phyloP scores from a whole-genome alignment of 2,113 vertebrate species.

The Aegotheles bennettii region DNA sequence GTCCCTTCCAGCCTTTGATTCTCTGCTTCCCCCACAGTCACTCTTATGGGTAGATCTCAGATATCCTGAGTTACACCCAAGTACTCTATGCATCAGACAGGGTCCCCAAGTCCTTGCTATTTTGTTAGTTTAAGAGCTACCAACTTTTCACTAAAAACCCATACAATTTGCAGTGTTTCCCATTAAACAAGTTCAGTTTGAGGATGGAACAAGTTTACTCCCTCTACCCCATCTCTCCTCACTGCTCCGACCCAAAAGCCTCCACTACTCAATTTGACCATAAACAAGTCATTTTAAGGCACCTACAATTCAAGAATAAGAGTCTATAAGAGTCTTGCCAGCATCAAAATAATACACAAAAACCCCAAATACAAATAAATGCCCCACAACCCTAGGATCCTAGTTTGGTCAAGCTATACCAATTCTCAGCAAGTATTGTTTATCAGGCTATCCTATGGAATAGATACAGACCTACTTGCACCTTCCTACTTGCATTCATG shows the following conservation, averaged over 20 bases:
- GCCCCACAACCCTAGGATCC: background rate
- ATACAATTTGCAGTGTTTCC: background rate
- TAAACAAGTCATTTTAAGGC: background rate
- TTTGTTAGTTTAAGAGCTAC: background rate
- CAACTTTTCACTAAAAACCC: background rate
- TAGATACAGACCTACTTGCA: background rate
- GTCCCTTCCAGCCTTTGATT: background rate
- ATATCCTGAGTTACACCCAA: background rate
- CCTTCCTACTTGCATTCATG: background rate
- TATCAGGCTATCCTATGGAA: background rate
- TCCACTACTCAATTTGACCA: background rate
- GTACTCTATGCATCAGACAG: background rate
- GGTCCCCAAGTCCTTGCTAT: background rate
- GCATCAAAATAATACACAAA: background rate
- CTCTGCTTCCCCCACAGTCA: background rate
- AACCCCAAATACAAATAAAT: background rate
- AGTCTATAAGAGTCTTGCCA: background rate
- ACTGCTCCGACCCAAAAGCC: background rate
- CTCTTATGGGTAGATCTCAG: accelerated
- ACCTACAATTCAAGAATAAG: background rate
- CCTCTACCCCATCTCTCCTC: background rate
- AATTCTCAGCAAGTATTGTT: background rate
- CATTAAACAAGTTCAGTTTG: background rate
- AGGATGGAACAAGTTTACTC: background rate
- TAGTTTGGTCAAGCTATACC: background rate